Evolutionary conservation across 2,113 vertebrate species (phyloP).

Genomic region (Acrocephalus arundinaceus): DNA sequence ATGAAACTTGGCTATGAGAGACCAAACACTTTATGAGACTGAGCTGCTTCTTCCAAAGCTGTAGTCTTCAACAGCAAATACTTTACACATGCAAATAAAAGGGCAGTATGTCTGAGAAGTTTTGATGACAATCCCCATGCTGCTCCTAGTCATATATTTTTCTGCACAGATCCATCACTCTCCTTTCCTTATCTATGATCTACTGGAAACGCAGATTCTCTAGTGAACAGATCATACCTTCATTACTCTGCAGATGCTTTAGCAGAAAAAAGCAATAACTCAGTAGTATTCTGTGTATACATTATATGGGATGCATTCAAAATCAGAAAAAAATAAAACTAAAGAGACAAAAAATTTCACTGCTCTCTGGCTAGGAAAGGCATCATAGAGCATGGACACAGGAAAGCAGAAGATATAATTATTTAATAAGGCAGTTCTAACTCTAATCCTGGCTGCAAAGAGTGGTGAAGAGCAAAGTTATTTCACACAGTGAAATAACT

Average conservation of each 20-base stretch:
- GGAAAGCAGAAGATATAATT: background rate
- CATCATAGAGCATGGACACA: background rate
- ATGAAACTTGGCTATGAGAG: background rate
- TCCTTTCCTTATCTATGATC: background rate
- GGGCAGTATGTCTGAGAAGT: background rate
- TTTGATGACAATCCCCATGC: background rate
- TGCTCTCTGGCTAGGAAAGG: background rate
- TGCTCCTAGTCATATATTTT: background rate
- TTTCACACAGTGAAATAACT: background rate
- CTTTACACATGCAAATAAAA: background rate
- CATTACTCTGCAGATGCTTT: background rate
- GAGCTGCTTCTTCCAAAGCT: background rate
- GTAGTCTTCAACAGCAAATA: background rate
- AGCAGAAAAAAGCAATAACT: background rate
- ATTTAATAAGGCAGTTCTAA: background rate
- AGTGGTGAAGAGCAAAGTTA: background rate
- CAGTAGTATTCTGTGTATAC: background rate
- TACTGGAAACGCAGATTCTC: background rate
- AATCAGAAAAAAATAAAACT: background rate
- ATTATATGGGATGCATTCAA: background rate
- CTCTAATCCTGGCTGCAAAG: background rate
- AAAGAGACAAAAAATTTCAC: background rate
- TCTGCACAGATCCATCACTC: background rate
- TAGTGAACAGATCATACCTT: background rate
- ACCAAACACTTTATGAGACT: background rate